Evolutionary conservation across 2,113 vertebrate species (phyloP).

Genomic region (Caranx ignobilis): DNA sequence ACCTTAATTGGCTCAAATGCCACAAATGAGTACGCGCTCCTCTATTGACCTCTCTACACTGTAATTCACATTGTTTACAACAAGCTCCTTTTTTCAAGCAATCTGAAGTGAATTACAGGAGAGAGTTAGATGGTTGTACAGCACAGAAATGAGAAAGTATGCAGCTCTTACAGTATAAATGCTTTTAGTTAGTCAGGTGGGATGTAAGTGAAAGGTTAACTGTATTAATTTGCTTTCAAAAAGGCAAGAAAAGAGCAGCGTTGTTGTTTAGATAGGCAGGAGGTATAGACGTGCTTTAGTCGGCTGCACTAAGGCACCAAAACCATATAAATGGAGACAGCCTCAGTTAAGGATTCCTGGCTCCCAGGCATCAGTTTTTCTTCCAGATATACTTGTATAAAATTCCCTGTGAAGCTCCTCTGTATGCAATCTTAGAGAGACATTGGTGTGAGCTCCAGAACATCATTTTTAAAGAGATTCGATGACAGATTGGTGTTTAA

Average conservation of each 20-base stretch:
- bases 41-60: too few relatives aligned
- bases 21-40: not conserved
- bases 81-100: too few relatives aligned
- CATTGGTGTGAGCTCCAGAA: not conserved
- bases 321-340: not conserved
- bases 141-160: not conserved
- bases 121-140: not conserved
- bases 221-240: not conserved
- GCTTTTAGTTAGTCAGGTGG: not conserved
- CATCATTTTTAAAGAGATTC: not conserved
- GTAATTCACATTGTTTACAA: not conserved
- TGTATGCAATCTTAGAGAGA: not conserved
- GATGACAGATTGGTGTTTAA: not conserved
- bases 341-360: not conserved
- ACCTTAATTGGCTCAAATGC: not conserved
- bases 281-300: not conserved
- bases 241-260: not conserved
- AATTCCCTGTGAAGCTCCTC: constrained; percentile 12
- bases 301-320: not conserved
- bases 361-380: not conserved
- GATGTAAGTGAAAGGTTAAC: not conserved
- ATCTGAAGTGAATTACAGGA: not conserved
- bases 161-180: not conserved
- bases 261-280: not conserved
- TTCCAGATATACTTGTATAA: constrained; percentile 6